Base-by-base conservation (phyloP, 1,140 invertebrate genomes). In the Brachionus koreanus region DNA sequence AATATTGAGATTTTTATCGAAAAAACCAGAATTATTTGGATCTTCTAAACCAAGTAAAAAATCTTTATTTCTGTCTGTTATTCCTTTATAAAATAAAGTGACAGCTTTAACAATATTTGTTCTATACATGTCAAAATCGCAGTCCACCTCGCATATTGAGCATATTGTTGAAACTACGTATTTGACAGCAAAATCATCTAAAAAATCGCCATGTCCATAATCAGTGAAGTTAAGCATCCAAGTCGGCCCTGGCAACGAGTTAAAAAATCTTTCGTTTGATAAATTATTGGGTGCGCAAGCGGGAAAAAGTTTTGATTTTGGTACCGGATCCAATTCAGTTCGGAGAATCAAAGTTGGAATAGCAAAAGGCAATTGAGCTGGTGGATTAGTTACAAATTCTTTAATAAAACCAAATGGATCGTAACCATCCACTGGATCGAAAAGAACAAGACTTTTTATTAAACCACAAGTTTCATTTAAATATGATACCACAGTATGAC, bases 131-230 rank as follows among this genome's bases (percentile, higher is more conserved):
- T 13, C 35, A 39, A 39, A 79, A 42, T 79, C 46, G 7, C 76
- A 79, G 25, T 79, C n/a, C 3, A n/a, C 61, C 35, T 79, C 46
- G 16, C 76, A 79, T n/a, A 33, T 39, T 43, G 29, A 37, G 29
- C 76, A 79, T 3, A 79, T 79, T 13, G 33, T 19, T 39, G 46
- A 57, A 42, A n/a, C 46, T 12, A 61, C 61, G 13, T 61, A 33
- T 43, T 79, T 79, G 23, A 74, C 19, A 9, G 39, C 76, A 49
- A 49, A 79, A 61, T 82, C 79, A 23, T 82, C 79, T 10, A 82
- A 5, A 69, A 65, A 35, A 52, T 82, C 79, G 23, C 57, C 79
- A 69, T 82, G 79, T 43, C 79, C 79, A 67, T 82, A 82, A 67
- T 65, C 5, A 1, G 57, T 67, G 13, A 82, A 67, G 23, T 82